Evolutionary conservation across 2,888 invertebrate genomes (phyloP).

Genomic region (Anthoptus insignis): DNA sequence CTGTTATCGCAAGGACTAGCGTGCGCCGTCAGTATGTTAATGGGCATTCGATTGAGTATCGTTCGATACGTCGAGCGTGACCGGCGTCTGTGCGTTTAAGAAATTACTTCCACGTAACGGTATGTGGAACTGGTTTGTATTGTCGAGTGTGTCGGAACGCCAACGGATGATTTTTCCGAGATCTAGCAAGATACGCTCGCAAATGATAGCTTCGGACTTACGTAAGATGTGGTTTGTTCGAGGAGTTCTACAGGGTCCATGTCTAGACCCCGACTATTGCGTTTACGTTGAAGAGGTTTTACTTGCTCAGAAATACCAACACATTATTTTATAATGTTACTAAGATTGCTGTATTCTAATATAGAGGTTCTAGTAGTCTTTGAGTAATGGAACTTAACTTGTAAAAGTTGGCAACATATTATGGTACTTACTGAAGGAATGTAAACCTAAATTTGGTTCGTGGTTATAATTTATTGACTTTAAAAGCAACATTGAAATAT

Average conservation of each 20-base stretch:
- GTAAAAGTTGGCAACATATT: no score
- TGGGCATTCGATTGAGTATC: conserved; percentile 52
- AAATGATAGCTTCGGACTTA: conserved; percentile 36
- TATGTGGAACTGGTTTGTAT: conserved; percentile 74
- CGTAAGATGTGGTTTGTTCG: conserved; percentile 13
- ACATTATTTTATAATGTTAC: not conserved
- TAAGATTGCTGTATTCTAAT: not conserved
- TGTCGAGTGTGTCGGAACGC: conserved; percentile 60
- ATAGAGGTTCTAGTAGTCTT: not conserved
- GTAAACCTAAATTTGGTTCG: no score
- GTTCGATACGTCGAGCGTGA: conserved; percentile 63
- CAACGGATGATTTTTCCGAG: conserved; percentile 69
- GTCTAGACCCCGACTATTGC: conserved; percentile 3
- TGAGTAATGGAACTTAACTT: no score
- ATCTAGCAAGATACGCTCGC: conserved; percentile 48
- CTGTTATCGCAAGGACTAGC: conserved; percentile 31
- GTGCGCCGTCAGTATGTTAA: conserved; percentile 55
- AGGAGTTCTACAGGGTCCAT: conserved; percentile 25
- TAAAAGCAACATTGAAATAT: conserved; percentile 23
- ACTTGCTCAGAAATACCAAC: not conserved
- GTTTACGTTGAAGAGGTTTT: not conserved
- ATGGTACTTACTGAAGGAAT: no score
- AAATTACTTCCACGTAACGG: conserved; percentile 80
- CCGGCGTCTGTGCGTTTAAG: conserved; percentile 69
- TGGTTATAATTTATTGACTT: not conserved